Conservation (phyloP, 2,888 invertebrate species). For the Eustalomyia histrio region DNA sequence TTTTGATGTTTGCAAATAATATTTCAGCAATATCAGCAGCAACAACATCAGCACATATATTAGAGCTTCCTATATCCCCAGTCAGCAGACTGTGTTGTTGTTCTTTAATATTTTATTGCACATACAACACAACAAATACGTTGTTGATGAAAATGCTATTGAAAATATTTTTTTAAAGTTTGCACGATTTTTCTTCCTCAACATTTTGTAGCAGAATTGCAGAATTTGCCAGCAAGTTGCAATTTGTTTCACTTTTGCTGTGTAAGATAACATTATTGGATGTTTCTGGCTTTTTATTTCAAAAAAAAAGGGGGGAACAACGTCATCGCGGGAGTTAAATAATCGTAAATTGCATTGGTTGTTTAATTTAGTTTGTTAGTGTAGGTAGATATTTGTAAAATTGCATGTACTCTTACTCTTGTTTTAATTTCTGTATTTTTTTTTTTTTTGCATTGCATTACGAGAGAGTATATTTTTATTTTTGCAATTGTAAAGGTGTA, state of each 20-base stretch:
- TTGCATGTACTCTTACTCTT: conserved; percentile 31
- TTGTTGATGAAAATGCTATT: conserved; percentile 75
- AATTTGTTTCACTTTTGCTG: conserved; percentile 46
- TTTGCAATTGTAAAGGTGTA: conserved; percentile 48
- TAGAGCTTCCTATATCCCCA: not conserved
- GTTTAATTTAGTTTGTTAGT: conserved; percentile 11
- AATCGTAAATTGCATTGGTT: conserved; percentile 51
- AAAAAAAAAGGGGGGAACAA: conserved; percentile 2
- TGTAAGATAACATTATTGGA: conserved; percentile 38
- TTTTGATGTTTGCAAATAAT: conserved; percentile 7
- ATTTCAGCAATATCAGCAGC: conserved; percentile 21
- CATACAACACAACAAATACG: conserved; percentile 33
- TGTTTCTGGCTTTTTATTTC: conserved; percentile 33
- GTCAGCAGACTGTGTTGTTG: not conserved
- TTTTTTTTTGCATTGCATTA: conserved; percentile 12
- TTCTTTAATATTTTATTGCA: conserved; percentile 22
- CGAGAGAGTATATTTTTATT: conserved; percentile 6
- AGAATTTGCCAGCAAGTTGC: conserved; percentile 72
- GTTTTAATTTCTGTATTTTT: conserved; percentile 5
- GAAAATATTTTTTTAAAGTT: conserved; percentile 77
- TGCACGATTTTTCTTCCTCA: conserved; percentile 79
- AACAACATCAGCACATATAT: conserved; percentile 21
- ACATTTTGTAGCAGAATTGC: conserved; percentile 79
- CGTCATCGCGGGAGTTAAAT: conserved; percentile 45
- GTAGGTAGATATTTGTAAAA: conserved; percentile 32